These are phyloP conservation scores for Nipponacmea schrenckii DNA, from an alignment of 2,888 invertebrate genomes.

Conservation along the genomic window DNA sequence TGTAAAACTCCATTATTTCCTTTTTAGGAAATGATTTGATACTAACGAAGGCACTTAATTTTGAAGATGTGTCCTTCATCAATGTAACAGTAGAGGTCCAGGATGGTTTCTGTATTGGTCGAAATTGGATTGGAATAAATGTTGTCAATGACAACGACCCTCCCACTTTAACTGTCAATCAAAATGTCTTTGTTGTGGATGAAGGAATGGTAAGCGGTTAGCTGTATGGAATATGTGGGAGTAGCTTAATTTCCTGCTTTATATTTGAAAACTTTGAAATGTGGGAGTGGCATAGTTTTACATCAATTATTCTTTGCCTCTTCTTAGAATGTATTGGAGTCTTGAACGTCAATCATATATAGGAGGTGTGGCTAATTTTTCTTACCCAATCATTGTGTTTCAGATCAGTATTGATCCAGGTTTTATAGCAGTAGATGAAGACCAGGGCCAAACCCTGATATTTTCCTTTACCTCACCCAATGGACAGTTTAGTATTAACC, in stretches of 20 bases:
- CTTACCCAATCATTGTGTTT: not conserved
- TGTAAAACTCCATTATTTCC: no score
- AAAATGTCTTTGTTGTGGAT: not conserved
- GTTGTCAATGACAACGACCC: not conserved
- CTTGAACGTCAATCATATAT: no score
- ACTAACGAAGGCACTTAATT: not conserved
- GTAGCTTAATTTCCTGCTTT: no score
- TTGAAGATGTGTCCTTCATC: not conserved
- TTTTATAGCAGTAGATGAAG: not conserved
- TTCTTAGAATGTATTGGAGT: no score
- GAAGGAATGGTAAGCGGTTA: not conserved
- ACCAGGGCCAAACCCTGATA: not conserved
- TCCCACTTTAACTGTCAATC: not conserved
- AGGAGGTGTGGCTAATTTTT: no score
- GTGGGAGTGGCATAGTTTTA: no score
- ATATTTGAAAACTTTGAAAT: no score
- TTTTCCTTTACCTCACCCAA: not conserved
- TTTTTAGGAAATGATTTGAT: no score
- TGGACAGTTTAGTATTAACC: not conserved
- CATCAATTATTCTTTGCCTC: no score
- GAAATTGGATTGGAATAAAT: not conserved
- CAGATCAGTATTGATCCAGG: not conserved
- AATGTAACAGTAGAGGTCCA: not conserved
- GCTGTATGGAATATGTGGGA: not conserved
- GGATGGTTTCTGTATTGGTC: conserved; percentile 2